Evolutionary conservation across 2,888 invertebrate species (phyloP).

Genomic region (Agonopterix heracliana): DNA sequence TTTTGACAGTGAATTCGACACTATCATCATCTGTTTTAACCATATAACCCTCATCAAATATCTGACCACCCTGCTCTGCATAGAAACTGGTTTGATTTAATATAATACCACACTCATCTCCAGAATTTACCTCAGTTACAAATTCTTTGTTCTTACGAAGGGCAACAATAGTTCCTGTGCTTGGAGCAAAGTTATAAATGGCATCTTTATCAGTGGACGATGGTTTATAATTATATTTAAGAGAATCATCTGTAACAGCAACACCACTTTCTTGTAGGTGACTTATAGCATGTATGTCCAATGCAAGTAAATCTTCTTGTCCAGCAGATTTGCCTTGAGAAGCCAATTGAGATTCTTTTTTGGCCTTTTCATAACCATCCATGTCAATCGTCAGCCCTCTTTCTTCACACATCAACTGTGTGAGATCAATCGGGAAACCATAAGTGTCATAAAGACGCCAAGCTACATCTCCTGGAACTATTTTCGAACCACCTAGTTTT

Average conservation of each 20-base stretch:
- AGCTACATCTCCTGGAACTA: constrained; percentile 95
- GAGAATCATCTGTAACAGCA: constrained; percentile 90
- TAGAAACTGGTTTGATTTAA: constrained; percentile 96
- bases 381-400: constrained; percentile 92
- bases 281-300: constrained; percentile 96
- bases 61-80: constrained; percentile 99
- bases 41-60: constrained; percentile 95
- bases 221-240: constrained; percentile 92
- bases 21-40: constrained; percentile 88
- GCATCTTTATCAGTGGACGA: constrained; percentile 79
- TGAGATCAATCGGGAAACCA: constrained; percentile 98
- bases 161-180: constrained; percentile 87
- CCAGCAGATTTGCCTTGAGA: constrained; percentile 92
- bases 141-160: constrained; percentile 88
- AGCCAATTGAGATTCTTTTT: constrained; percentile 89
- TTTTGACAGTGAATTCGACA: constrained; percentile 93
- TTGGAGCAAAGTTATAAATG: constrained; percentile 84
- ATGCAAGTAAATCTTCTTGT: constrained; percentile 87
- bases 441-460: constrained; percentile 99
- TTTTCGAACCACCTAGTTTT: constrained; percentile 82
- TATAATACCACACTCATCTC: constrained; percentile 93
- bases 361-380: constrained; percentile 93
- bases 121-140: constrained; percentile 86
- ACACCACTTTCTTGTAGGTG: constrained; percentile 88
- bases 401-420: constrained; percentile 98